These are phyloP conservation scores for Halcyon chelicuti DNA, from an alignment of 2,797 vertebrate genomes.

Conservation along the genomic window DNA sequence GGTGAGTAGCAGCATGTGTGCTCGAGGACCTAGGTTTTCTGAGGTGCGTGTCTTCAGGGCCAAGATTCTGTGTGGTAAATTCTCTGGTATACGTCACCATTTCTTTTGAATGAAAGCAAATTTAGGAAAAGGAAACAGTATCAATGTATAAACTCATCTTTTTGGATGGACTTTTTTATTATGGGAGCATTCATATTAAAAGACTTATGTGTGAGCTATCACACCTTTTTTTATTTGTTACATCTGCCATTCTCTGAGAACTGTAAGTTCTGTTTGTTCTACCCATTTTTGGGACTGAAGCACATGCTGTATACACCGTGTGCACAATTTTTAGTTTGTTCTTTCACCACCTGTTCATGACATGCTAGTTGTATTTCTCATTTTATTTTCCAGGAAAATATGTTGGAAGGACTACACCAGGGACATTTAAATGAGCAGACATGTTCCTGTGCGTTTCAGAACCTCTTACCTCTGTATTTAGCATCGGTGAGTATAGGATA, in stretches of 20 bases:
- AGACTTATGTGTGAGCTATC: neutral
- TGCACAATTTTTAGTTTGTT: neutral
- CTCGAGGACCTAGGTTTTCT: neutral
- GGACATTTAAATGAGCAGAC: conserved; percentile 86
- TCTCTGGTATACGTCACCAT: neutral
- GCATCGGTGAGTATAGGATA: conserved; percentile 83
- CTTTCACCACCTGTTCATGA: neutral
- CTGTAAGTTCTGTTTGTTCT: neutral
- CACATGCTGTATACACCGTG: neutral
- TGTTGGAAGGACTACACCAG: conserved; percentile 82
- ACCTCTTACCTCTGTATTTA: conserved; percentile 84
- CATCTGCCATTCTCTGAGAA: neutral
- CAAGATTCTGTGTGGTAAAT: neutral
- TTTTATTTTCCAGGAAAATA: conserved; percentile 80
- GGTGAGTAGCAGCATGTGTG: neutral
- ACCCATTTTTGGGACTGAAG: neutral
- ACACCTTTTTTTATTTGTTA: neutral
- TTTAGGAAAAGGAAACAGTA: neutral
- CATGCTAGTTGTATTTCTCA: neutral
- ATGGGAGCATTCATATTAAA: neutral
- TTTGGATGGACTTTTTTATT: neutral
- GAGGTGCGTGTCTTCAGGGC: neutral
- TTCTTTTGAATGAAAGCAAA: neutral
- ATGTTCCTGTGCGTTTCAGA: conserved; percentile 81
- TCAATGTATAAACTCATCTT: neutral